A percentile compares a stretch with the other conserved stretches of the same genome.
phyloP scores from a whole-genome alignment of 2,888 invertebrate genomes.

The Aphodius granarius region DNA sequence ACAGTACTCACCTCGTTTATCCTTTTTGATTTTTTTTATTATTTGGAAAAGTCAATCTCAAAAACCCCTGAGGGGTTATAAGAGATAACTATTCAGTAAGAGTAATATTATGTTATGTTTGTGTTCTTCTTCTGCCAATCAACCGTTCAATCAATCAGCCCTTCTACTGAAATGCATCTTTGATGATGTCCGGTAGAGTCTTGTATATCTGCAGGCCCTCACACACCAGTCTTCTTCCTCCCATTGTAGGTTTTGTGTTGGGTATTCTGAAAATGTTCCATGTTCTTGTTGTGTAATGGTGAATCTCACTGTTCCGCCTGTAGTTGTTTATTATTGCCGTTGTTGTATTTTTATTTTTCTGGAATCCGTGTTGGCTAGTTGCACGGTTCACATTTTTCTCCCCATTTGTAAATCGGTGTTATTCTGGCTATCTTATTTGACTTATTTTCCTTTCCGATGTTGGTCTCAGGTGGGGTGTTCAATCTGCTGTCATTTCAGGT shows the following conservation, averaged over 20 bases:
- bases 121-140: neutral
- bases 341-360: neutral
- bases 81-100: neutral
- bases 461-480: neutral
- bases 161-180: neutral
- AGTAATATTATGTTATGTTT: neutral
- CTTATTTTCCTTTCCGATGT: neutral
- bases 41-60: no score
- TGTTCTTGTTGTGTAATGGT: neutral
- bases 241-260: neutral
- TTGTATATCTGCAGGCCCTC: neutral
- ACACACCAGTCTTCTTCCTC: neutral
- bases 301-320: neutral
- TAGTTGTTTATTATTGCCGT: neutral
- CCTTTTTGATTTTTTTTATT: no score
- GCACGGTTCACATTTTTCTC: neutral
- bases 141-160: neutral
- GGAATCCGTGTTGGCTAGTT: neutral
- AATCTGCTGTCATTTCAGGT: neutral
- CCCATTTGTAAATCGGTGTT: neutral
- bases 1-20: no score
- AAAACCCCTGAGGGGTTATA: no score
- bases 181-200: neutral
- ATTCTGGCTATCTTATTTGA: neutral
- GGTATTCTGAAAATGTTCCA: neutral